Conservation (phyloP, 92 coral and sea anemone genomes). For the Anthopleura xanthogrammica region DNA sequence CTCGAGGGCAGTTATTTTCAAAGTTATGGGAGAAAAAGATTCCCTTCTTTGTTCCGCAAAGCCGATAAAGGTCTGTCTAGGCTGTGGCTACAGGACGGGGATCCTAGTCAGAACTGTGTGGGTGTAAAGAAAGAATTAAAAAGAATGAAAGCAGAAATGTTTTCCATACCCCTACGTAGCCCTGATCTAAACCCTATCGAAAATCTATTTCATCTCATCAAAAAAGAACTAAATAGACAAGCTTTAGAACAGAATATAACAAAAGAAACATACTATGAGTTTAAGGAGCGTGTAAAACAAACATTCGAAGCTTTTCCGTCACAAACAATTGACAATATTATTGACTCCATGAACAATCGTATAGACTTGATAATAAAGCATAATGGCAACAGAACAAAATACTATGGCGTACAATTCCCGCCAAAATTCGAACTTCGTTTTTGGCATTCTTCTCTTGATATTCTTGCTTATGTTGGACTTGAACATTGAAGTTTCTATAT, state of each 20-base stretch:
- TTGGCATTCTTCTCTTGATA: neutral
- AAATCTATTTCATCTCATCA: constrained; percentile 33
- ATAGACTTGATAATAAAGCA: constrained; percentile 26
- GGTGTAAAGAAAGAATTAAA: constrained; percentile 16
- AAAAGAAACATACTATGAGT: constrained; percentile 25
- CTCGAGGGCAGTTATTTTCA: constrained; percentile 36
- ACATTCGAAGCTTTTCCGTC: constrained; percentile 24
- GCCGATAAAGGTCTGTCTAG: constrained; percentile 30
- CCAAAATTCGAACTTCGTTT: neutral
- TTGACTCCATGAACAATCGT: constrained; percentile 38
- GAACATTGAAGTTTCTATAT: too few species aligned
- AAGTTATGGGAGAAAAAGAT: constrained; percentile 4
- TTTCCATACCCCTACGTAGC: constrained; percentile 38
- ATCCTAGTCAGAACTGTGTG: constrained; percentile 47
- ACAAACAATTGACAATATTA: constrained; percentile 31
- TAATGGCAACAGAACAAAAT: constrained; percentile 34
- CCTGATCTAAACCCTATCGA: constrained; percentile 55
- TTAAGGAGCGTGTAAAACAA: constrained; percentile 32
- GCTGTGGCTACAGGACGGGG: constrained; percentile 46
- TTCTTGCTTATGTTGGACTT: neutral
- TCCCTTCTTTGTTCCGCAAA: constrained; percentile 15
- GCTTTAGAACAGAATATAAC: constrained; percentile 25
- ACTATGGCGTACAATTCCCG: constrained; percentile 7
- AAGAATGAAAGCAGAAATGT: constrained; percentile 12
- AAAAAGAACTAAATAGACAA: constrained; percentile 7